Percentiles rank a stretch among this genome's conserved stretches.
Conservation (phyloP, 2,888 invertebrate genomes). For the Lacanobia wlatinum region DNA sequence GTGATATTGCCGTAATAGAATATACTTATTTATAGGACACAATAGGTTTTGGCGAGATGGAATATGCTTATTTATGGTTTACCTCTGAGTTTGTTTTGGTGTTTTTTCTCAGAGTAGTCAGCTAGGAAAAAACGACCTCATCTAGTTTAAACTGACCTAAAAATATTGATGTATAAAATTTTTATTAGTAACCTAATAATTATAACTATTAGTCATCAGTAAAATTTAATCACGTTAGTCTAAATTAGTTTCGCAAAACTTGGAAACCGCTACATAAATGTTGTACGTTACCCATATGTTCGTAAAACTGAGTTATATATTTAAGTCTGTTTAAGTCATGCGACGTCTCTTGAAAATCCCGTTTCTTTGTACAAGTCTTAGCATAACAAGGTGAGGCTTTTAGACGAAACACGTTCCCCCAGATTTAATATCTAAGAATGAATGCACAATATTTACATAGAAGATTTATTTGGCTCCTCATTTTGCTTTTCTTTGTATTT, state of each 20-base stretch:
- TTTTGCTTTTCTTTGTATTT: slow-evolving; percentile 20
- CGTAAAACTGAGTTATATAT: neutral
- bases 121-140: too few relatives aligned
- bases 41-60: too few relatives aligned
- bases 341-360: slow-evolving; percentile 70
- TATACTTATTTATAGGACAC: neutral
- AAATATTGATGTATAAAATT: too few relatives aligned
- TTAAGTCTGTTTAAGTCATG: slow-evolving; percentile 46
- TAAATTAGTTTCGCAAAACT: too few relatives aligned
- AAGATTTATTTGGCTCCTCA: slow-evolving; percentile 67
- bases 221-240: neutral
- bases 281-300: neutral
- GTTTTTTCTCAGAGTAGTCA: too few relatives aligned
- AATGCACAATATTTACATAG: slow-evolving; percentile 74
- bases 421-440: slow-evolving; percentile 76
- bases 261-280: too few relatives aligned
- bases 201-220: neutral
- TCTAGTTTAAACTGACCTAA: too few relatives aligned
- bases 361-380: slow-evolving; percentile 79
- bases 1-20: neutral
- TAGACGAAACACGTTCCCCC: slow-evolving; percentile 80
- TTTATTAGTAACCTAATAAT: too few relatives aligned
- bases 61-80: neutral
- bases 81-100: too few relatives aligned
- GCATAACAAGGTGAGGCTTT: slow-evolving; percentile 84